A percentile compares a stretch with the other conserved stretches of the same genome.
These are phyloP conservation scores for Heliconius aoede DNA, from an alignment of 2,888 invertebrate genomes.

Conservation along the genomic window DNA sequence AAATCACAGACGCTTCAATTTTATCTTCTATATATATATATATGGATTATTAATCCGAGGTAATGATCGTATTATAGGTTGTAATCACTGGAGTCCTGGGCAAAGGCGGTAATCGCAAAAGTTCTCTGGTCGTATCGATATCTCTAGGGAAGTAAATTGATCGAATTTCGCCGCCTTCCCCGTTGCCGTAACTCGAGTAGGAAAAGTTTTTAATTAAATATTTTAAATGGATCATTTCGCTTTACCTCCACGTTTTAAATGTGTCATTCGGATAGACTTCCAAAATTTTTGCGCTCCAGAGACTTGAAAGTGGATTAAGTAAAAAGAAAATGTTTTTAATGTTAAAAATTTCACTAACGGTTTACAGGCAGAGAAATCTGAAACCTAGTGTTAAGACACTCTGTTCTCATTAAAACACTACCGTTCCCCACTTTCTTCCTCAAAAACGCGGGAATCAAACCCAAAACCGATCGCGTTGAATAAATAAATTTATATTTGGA, in stretches of 20 bases:
- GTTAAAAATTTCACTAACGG: not conserved
- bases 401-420: no score
- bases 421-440: no score
- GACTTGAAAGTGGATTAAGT: not conserved
- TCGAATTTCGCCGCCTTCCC: constrained; percentile 39
- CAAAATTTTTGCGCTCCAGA: not conserved
- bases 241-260: constrained; percentile 25
- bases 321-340: not conserved
- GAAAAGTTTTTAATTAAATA: constrained; percentile 43
- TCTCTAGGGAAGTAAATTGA: constrained; percentile 34
- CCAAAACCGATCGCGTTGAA: no score
- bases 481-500: no score
- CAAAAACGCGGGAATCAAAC: no score
- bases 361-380: no score
- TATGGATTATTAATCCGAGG: constrained; percentile 8
- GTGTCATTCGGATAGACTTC: not conserved
- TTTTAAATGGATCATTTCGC: constrained; percentile 28
- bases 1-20: not conserved
- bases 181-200: constrained; percentile 40
- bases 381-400: no score
- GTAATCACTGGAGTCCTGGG: constrained; percentile 17
- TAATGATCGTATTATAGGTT: constrained; percentile 22
- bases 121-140: constrained; percentile 41
- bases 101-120: constrained; percentile 36
- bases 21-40: not conserved